Evolutionary conservation across 2,797 vertebrate species (phyloP).

Genomic region (Falco berigora): DNA sequence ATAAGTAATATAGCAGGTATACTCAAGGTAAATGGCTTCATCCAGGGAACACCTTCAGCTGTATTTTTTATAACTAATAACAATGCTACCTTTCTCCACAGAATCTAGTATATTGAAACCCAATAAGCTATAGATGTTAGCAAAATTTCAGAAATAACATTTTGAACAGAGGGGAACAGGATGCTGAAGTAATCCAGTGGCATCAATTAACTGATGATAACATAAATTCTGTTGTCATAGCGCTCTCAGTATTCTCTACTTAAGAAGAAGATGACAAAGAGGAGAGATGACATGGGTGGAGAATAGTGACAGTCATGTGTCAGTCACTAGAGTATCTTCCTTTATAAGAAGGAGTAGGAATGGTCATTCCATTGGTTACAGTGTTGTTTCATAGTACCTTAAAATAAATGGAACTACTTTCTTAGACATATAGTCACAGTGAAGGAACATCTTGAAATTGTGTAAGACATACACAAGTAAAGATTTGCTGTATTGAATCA

Average conservation of each 20-base stretch:
- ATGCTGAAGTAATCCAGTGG: background rate
- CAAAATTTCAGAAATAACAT: background rate
- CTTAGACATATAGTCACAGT: background rate
- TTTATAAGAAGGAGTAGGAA: background rate
- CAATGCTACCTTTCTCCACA: background rate
- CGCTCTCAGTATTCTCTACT: background rate
- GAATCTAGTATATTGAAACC: background rate
- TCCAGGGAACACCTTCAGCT: background rate
- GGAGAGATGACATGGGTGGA: background rate
- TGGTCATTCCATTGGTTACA: background rate
- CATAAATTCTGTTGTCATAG: background rate
- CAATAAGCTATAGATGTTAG: background rate
- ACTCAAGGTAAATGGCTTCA: background rate
- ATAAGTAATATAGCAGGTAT: background rate
- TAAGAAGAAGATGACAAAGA: background rate
- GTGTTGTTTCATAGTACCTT: background rate
- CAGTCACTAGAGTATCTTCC: background rate
- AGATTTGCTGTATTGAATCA: background rate
- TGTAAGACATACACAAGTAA: background rate
- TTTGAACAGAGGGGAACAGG: background rate
- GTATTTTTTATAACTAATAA: background rate
- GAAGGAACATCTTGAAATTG: background rate
- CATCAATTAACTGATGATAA: background rate
- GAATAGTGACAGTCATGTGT: background rate
- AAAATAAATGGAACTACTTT: background rate